Evolutionary conservation across 2,888 invertebrate species (phyloP), one percentile per base, ranked within the genome.

Genomic region (Cybosia mesomella): DNA sequence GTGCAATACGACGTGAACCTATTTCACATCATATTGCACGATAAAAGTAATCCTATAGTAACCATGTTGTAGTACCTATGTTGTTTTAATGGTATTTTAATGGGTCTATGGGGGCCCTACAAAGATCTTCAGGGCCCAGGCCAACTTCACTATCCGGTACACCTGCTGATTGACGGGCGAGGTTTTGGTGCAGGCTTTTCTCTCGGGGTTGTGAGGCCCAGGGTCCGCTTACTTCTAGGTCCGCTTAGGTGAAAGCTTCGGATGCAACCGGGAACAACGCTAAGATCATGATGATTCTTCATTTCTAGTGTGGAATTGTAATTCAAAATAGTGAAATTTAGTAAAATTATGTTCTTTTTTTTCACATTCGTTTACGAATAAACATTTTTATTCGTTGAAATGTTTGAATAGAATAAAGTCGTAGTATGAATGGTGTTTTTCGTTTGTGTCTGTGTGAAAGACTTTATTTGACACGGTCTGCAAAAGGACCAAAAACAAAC

Each of bases 1-100:
- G 21, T 21, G 64, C 58, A 28, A 34, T 58, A 54, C 54, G 60
- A 39, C 60, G 54, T 36, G 34, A 54, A 63, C 10, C 28, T n/a
- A 32, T 58, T 58, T 32, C 7, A 9, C 32, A n/a, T 58, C 32
- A 11, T 18, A 22, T 63, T 54, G 34, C 22, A 34, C 15, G 15
- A 22, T 34, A 21, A 34, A 63, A 62, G 21, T 61, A 34, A 63
- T 34, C 36, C 18, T 34, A 54, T 63, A 54, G 34, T 62, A 22
- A 2, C 9, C 5, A 55, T 22, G 28, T 28, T 13, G 18, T 8
- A 49, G 9, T n/a, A 8, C 5, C 28, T 28, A 4, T 28, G 28
- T 28, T 28, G 28, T 28, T 28, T 28, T 28, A 28, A 28, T 28
- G 28, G 28, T 28, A 4, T 28, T n/a, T n/a, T n/a, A n/a, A n/a